phyloP scores from a whole-genome alignment of 1,140 invertebrate genomes.

The Cydia strobilella region DNA sequence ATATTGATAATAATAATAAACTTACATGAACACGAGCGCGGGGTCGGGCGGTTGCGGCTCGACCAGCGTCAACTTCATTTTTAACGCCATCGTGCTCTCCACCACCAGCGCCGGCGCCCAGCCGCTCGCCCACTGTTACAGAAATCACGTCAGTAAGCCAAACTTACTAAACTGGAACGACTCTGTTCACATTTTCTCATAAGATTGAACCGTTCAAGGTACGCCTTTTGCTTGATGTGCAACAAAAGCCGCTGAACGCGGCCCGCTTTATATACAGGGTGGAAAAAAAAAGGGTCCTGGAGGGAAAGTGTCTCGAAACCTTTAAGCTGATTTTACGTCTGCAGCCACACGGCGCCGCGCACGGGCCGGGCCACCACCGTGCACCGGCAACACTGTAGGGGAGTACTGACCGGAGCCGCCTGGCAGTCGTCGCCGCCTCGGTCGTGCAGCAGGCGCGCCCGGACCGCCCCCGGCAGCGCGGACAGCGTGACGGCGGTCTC shows the following conservation, averaged over 20 bases:
- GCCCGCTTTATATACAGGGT: no score
- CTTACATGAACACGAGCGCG: slow-evolving; percentile 43
- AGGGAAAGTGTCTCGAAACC: no score
- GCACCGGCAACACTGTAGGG: background rate
- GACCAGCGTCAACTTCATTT: slow-evolving; percentile 49
- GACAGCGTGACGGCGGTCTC: background rate
- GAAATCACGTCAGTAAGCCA: background rate
- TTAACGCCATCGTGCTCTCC: slow-evolving; percentile 54
- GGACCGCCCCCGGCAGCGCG: background rate
- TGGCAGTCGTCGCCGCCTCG: background rate
- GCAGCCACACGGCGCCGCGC: no score
- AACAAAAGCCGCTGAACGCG: no score
- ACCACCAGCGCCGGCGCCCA: slow-evolving; percentile 46
- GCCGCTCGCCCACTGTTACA: slow-evolving; percentile 47
- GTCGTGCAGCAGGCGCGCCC: slow-evolving; percentile 35
- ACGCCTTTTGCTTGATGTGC: no score
- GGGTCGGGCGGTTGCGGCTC: slow-evolving; percentile 40
- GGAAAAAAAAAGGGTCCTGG: no score
- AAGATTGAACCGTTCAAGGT: no score
- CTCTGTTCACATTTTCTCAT: no score
- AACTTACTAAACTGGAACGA: no score
- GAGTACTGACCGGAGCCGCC: background rate
- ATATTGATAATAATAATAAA: background rate
- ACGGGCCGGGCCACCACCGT: slow-evolving; percentile 32
- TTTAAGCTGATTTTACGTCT: no score